Percentiles rank a stretch among this genome's conserved stretches.
Evolutionary conservation across 1,140 invertebrate species (phyloP).

Genomic region (Pachyrhynchus sulphureomaculatus): DNA sequence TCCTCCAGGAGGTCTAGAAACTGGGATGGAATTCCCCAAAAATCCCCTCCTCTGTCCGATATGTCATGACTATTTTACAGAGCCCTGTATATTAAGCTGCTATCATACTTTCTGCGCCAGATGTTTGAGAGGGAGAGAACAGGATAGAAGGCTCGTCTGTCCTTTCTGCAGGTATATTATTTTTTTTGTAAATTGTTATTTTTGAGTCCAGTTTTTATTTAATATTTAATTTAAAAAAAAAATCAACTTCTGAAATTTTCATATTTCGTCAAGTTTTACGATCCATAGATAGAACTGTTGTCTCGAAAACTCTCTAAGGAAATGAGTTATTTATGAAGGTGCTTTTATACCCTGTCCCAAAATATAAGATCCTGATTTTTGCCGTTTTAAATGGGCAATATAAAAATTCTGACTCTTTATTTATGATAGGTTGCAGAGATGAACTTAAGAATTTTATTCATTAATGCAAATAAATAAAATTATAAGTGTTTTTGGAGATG

Average conservation of each 20-base stretch:
- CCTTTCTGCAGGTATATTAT: constrained; percentile 64
- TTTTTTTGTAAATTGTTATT: neutral
- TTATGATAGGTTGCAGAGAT: too few species aligned
- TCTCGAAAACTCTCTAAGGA: too few species aligned
- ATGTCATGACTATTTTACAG: constrained; percentile 68
- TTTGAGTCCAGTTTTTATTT: neutral
- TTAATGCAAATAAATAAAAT: too few species aligned
- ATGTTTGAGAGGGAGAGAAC: constrained; percentile 61
- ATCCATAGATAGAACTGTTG: too few species aligned
- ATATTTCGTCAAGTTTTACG: too few species aligned
- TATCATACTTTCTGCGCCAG: constrained; percentile 70
- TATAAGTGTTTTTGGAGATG: too few species aligned
- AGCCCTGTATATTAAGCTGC: constrained; percentile 67
- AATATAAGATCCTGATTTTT: too few species aligned
- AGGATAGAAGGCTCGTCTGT: constrained; percentile 64
- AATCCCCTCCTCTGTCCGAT: constrained; percentile 67
- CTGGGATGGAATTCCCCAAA: constrained; percentile 49
- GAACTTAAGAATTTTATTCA: too few species aligned
- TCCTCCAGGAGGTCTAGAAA: constrained; percentile 45
- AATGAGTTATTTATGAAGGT: too few species aligned
- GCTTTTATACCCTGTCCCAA: too few species aligned
- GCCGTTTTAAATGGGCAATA: too few species aligned
- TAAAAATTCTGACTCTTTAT: too few species aligned
- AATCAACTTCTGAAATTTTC: neutral
- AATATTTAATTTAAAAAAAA: neutral